phyloP scores from a whole-genome alignment of 2,113 vertebrate species.

The Ptilorrhoa leucosticta region DNA sequence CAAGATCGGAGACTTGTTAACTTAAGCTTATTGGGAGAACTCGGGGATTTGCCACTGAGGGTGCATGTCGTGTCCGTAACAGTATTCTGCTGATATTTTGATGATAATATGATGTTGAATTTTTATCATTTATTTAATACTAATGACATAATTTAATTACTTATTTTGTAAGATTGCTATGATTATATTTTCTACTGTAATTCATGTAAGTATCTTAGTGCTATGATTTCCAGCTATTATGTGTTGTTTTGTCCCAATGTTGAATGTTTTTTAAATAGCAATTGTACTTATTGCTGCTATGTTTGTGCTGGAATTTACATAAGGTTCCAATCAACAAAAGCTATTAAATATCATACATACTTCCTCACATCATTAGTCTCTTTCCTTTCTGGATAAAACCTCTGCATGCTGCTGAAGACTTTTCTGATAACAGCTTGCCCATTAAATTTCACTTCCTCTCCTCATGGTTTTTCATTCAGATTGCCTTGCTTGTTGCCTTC shows the following conservation, averaged over 20 bases:
- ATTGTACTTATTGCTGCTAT: neutral
- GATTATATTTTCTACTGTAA: neutral
- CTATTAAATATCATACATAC: neutral
- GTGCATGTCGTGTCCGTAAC: rapidly evolving
- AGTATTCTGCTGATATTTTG: neutral
- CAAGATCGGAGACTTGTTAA: neutral
- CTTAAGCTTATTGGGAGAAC: neutral
- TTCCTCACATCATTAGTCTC: neutral
- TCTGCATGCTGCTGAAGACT: neutral
- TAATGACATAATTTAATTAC: neutral
- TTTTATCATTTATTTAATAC: neutral
- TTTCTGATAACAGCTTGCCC: neutral
- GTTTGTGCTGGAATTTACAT: neutral
- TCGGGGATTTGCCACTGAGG: neutral
- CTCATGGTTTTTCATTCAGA: neutral
- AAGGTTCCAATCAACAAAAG: neutral
- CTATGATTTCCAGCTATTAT: neutral
- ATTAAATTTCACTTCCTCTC: neutral
- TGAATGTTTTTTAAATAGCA: neutral
- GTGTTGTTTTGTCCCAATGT: neutral
- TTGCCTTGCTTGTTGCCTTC: neutral
- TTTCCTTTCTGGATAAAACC: neutral
- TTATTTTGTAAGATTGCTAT: neutral
- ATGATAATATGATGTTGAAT: neutral
- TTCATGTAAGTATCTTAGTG: neutral